Base-by-base conservation (phyloP, 1,140 invertebrate species). In the Drosophila mojavensis region DNA sequence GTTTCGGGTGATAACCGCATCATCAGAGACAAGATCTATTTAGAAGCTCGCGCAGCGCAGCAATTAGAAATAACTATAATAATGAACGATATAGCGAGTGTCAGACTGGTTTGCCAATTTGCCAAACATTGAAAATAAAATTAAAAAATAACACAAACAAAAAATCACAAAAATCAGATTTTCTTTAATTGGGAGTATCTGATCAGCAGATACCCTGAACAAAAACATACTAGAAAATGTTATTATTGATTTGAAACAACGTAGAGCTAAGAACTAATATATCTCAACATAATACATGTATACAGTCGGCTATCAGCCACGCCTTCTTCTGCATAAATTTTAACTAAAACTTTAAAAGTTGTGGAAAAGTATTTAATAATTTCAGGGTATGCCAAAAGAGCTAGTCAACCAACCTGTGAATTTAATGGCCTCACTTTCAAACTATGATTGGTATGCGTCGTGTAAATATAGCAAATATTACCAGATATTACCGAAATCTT, bases 31-130 rank as follows among this genome's bases (percentile, higher is more conserved):
- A 11, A 64, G 45, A 73, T 72, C 63, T 74, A 62, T 69, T 59
- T 59, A 39, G 13, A 66, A 56, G 11, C 13, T 24, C 43, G 24
- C 33, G 9, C 53, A 15, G 26, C 39, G 4, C n/a, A 62, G 26
- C 72, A 62, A 69, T 63, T 69, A 69, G 47, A 56, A 69, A 60
- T 65, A 60, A 56, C 63, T 78, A 81, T 77, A 77, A 76, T 65
- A 48, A 72, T 69, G 51, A 30, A 30, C 43, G 48, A 86, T 65
- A 75, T 65, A 75, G 64, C 36, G 55, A 58, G 67, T 78, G 76
- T 50, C 28, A 61, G 81, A 88, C 82, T 62, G 83, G 82, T 88
- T 86, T 47, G 17, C 3, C 71, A 75, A 62, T 59, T 61, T 58
- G 41, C 28, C 60, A 60, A 56, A 47, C 17, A 51, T 1, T 1